Evolutionary conservation across 30 jellyfish, hydroid and myxozoan genomes (phyloP).

Genomic region (Catostylus mosaicus): DNA sequence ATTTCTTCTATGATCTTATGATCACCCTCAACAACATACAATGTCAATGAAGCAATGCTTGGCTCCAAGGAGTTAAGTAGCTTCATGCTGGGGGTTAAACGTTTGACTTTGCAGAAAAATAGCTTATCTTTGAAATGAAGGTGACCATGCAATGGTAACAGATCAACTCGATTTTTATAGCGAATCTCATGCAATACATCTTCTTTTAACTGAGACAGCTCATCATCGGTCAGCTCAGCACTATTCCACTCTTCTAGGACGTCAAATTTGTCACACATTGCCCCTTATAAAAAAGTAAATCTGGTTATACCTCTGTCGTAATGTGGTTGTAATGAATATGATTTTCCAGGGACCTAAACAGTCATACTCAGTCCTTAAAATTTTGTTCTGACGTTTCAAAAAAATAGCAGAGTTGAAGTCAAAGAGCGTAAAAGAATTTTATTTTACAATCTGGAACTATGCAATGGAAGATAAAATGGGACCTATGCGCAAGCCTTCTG

Average conservation of each 20-base stretch:
- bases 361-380: too few species aligned
- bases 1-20: slow-evolving; percentile 8
- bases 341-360: too few species aligned
- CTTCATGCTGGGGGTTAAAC: background rate
- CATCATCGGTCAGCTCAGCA: slow-evolving; percentile 20
- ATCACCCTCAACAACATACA: slow-evolving; percentile 2
- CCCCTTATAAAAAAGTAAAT: too few species aligned
- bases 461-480: too few species aligned
- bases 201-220: background rate
- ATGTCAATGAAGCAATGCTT: background rate
- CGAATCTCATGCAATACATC: background rate
- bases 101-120: slow-evolving; percentile 12
- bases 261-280: too few species aligned
- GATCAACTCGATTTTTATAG: slow-evolving; percentile 16
- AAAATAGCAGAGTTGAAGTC: too few species aligned
- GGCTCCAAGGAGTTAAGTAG: background rate
- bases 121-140: slow-evolving; percentile 33
- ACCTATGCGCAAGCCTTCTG: too few species aligned
- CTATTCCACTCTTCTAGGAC: slow-evolving; percentile 19
- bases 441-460: too few species aligned
- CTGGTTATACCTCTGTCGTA: too few species aligned
- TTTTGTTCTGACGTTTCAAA: too few species aligned
- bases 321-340: too few species aligned
- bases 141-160: slow-evolving; percentile 30
- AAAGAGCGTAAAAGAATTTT: too few species aligned